These are phyloP conservation scores for Sinocyclocheilus rhinocerous DNA, from an alignment of 2,113 vertebrate species.

Conservation along the genomic window DNA sequence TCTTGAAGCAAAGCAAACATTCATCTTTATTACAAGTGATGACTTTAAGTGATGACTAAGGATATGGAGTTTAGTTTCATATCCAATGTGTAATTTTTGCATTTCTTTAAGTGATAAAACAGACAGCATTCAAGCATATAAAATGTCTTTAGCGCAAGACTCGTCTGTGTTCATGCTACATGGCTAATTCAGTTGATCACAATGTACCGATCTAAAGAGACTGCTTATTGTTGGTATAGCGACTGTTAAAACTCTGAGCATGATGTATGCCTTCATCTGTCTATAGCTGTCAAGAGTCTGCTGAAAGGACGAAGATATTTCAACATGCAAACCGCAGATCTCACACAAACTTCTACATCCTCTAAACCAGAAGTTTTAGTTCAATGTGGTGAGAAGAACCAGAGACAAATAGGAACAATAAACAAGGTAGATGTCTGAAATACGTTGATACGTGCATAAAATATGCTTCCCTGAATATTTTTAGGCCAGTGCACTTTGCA, in stretches of 20 bases:
- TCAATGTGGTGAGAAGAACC: constrained; percentile 21
- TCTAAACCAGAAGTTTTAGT: constrained; percentile 31
- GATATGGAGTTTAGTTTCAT: not conserved
- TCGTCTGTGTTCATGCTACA: not conserved
- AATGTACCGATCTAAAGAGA: not conserved
- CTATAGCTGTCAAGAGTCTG: not conserved
- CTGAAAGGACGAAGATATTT: constrained; percentile 17
- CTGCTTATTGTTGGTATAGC: not conserved
- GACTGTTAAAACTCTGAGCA: not conserved
- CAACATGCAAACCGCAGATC: constrained; percentile 33
- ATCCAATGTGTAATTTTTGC: not conserved
- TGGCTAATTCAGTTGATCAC: not conserved
- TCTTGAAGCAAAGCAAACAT: not conserved
- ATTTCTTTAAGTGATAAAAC: too few relatives aligned
- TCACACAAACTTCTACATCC: constrained; percentile 28
- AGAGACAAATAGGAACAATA: constrained; percentile 47
- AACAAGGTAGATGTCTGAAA: not conserved
- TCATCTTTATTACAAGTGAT: not conserved
- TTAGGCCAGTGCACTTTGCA: not conserved
- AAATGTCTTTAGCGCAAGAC: not conserved
- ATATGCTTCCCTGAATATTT: constrained; percentile 33
- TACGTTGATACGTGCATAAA: not conserved
- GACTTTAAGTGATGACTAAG: constrained; percentile 11
- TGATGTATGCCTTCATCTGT: not conserved
- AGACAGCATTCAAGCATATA: not conserved